These are phyloP conservation scores for Amphipoea oculea DNA, from an alignment of 2,888 invertebrate genomes.

Conservation along the genomic window DNA sequence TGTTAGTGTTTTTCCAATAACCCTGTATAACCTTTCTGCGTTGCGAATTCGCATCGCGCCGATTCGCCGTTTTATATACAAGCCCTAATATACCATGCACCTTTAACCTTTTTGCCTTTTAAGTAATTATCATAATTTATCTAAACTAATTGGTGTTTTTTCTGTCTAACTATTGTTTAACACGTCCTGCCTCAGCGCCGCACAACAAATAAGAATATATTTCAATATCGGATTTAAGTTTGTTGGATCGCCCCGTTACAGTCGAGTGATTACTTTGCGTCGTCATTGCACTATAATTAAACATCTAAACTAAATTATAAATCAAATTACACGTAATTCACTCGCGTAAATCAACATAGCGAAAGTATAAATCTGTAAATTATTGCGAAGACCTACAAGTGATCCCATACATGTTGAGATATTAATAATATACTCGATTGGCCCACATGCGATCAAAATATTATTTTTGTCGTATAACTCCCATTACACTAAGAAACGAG, in stretches of 20 bases:
- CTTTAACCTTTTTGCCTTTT: constrained; percentile 24
- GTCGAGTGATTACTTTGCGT: constrained; percentile 43
- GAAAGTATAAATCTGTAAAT: constrained; percentile 74
- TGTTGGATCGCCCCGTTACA: constrained; percentile 46
- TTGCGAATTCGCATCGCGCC: too few relatives aligned
- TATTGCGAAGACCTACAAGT: constrained; percentile 84
- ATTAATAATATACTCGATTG: constrained; percentile 85
- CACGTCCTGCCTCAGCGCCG: constrained; percentile 16
- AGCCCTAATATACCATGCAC: background rate
- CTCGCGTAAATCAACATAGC: constrained; percentile 69
- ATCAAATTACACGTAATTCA: constrained; percentile 70
- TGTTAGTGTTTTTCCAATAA: too few relatives aligned
- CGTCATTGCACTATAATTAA: constrained; percentile 55
- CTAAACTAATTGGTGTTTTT: constrained; percentile 32
- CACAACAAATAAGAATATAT: constrained; percentile 17
- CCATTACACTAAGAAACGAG: constrained; percentile 75
- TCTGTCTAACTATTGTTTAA: background rate
- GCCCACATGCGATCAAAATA: constrained; percentile 83
- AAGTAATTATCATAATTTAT: constrained; percentile 31
- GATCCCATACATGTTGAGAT: constrained; percentile 87
- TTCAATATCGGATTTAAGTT: constrained; percentile 41
- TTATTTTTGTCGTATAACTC: constrained; percentile 77
- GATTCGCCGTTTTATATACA: too few relatives aligned
- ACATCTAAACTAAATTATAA: constrained; percentile 71
- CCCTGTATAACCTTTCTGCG: too few relatives aligned